phyloP scores from a whole-genome alignment of 1,140 invertebrate species.

The Cecropterus lyciades region DNA sequence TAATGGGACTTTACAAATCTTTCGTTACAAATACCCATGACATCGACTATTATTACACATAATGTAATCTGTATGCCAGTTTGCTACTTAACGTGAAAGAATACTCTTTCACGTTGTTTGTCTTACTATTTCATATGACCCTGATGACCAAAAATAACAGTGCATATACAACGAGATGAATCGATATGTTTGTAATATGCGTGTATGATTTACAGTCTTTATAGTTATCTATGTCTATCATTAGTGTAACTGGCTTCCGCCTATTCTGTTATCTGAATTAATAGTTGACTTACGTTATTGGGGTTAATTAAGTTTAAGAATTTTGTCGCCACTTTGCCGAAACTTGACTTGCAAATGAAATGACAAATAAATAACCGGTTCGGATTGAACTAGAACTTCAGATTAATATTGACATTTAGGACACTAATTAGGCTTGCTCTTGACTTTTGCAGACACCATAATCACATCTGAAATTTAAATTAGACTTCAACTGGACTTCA shows the following conservation, averaged over 20 bases:
- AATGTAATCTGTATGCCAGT: no score
- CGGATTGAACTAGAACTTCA: constrained; percentile 23
- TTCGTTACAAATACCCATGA: no score
- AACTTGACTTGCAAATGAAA: constrained; percentile 29
- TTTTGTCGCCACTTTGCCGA: constrained; percentile 14
- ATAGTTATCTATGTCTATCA: neutral
- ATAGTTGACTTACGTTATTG: neutral
- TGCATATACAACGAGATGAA: no score
- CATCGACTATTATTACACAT: no score
- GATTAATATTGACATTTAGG: constrained; percentile 26
- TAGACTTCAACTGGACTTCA: constrained; percentile 25
- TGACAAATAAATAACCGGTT: constrained; percentile 15
- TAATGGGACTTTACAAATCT: no score
- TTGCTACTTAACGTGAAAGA: no score
- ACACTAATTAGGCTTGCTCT: constrained; percentile 29
- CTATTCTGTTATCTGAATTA: neutral
- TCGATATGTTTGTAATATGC: no score
- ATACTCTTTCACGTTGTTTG: no score
- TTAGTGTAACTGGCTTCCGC: neutral
- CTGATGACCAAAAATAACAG: no score
- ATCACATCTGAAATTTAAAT: constrained; percentile 20
- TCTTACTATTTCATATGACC: no score
- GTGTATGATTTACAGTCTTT: no score
- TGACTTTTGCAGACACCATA: constrained; percentile 11
- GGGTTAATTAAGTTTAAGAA: constrained; percentile 27